phyloP scores from a whole-genome alignment of 2,113 vertebrate species.

The Megaceryle maxima region DNA sequence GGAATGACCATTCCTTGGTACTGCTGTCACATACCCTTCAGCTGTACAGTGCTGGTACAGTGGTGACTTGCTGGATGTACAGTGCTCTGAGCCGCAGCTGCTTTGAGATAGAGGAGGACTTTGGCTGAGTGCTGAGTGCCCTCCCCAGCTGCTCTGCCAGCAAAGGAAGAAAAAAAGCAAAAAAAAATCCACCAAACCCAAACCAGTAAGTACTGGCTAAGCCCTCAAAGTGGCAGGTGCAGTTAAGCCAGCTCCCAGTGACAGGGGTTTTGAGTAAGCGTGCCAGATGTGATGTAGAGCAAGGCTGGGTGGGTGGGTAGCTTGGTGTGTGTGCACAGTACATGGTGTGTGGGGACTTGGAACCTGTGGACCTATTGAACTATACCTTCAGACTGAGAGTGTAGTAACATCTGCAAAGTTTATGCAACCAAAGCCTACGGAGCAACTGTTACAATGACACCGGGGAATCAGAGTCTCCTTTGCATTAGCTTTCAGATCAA shows the following conservation, averaged over 20 bases:
- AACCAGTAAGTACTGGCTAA: neutral
- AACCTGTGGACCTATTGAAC: neutral
- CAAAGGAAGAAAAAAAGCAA: neutral
- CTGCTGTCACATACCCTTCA: neutral
- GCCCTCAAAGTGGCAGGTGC: neutral
- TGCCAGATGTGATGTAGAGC: accelerated
- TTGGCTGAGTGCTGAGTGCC: accelerated
- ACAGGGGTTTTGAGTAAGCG: neutral
- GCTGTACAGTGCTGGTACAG: accelerated
- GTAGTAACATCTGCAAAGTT: accelerated
- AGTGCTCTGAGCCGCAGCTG: neutral
- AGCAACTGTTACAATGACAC: neutral
- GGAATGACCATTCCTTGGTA: neutral
- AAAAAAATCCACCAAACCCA: neutral
- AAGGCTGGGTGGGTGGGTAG: neutral
- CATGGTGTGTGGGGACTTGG: accelerated
- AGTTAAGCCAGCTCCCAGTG: accelerated
- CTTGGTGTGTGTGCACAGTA: accelerated
- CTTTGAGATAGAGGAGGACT: neutral
- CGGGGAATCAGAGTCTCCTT: neutral
- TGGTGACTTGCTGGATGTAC: accelerated
- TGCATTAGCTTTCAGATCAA: neutral
- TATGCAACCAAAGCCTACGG: accelerated
- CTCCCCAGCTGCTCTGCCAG: neutral
- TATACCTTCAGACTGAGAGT: accelerated